phyloP scores from a whole-genome alignment of 2,888 invertebrate genomes.

The Aelia acuminata region DNA sequence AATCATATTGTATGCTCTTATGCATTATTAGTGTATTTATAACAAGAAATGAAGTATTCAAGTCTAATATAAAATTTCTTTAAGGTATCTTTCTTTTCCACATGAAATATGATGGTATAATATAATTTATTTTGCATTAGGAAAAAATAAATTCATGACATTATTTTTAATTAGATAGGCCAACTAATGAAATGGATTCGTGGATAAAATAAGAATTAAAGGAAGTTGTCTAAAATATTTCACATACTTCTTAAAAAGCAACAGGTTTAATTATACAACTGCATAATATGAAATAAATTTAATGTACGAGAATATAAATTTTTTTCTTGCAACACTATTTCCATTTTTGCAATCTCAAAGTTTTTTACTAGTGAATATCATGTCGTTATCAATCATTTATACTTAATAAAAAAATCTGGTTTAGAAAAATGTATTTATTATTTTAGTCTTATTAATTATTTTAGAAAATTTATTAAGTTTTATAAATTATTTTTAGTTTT shows the following conservation, averaged over 20 bases:
- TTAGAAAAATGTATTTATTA: background rate
- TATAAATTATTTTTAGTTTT: slow-evolving; percentile 15
- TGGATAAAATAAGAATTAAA: background rate
- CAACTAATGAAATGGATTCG: background rate
- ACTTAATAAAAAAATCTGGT: background rate
- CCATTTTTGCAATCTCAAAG: background rate
- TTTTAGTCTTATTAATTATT: background rate
- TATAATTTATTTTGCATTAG: background rate
- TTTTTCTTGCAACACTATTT: too few species aligned
- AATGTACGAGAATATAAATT: too few species aligned
- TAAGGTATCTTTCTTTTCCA: background rate
- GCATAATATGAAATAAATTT: too few species aligned
- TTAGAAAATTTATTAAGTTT: slow-evolving; percentile 5
- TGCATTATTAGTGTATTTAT: background rate
- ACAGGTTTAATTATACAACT: background rate
- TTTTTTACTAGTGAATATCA: background rate
- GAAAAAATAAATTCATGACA: background rate
- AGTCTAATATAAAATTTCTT: background rate
- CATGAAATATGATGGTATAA: background rate
- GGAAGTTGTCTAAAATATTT: background rate
- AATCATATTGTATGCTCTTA: background rate
- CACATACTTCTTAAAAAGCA: background rate
- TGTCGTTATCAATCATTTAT: background rate
- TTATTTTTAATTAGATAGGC: background rate
- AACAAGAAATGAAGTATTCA: background rate